Evolutionary conservation across 30 jellyfish, hydroid and myxozoan species (phyloP), one percentile per base, ranked within the genome.

Genomic region (Aurelia sp.): DNA sequence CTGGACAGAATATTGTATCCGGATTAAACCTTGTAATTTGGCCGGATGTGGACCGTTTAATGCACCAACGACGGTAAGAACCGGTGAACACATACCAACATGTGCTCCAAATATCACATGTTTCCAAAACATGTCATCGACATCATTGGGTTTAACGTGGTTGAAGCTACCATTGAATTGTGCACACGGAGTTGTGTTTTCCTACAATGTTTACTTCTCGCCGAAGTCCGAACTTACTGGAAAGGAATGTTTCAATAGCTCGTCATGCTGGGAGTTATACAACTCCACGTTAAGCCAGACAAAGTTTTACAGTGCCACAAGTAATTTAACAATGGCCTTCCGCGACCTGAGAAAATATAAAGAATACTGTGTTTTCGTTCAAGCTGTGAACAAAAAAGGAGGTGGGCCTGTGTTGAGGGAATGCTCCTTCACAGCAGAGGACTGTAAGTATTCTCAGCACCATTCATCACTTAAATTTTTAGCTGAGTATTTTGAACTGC

Each of bases 21-120:
- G 82, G 12, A 71, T 82, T 12, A 50, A 90, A 30, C 91, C 91
- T 13, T 87, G 96, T 67, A 87, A 80, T 22, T 27, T 33, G 23
- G 62, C 47, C 57, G 96, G 96, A 4, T 87, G 96, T 41, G 96
- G 96, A 19, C 83, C 87, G 50, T 87, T 65, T 41, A 53, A 27
- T 27, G 61, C 48, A n/a, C 82, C 90, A 21, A 8, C 20, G 52
- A 21, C 21, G 3, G 78, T 57, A 3, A 40, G 27, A 35, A 87
- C 91, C 1, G 87, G 69, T 41, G 91, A 78, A 44, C 91, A 87
- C 55, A 58, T 74, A 62, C 96, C 96, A 0, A 78, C 91, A 21
- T 87, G 96, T 53, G 76, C 87, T 11, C 91, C 87, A 1, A 47
- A 57, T 22, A 67, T 58, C 23, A 23, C 76, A 8, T 53, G 73